Evolutionary conservation across 2,113 vertebrate species (phyloP), one percentile per base, ranked within the genome.

Genomic region (Halichoeres trimaculatus): DNA sequence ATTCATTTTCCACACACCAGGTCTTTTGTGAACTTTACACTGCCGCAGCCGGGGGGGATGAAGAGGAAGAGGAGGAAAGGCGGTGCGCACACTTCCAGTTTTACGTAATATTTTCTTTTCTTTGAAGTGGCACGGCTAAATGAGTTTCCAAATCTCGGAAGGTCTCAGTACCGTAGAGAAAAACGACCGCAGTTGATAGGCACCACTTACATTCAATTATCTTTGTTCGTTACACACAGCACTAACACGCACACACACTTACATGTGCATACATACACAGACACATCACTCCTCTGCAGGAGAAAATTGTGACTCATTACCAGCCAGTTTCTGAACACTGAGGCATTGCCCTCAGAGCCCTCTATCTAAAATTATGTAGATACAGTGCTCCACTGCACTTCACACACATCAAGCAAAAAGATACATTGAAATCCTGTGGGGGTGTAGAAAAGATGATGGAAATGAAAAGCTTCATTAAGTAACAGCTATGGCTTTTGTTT

Each of bases 191-290:
- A 76, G 73, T 70, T 80, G 78, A 90, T 81, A 84, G 79, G 82
- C 71, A 83, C 76, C 74, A 85, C 83, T 89, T 87, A 83, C 80
- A 88, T 90, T 86, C 77, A 90, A 88, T 89, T 89, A 87, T 86
- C 76, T 81, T 73, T 79, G 70, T 79, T 76, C 47, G 60, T 45
- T 72, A 72, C 78, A 66, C 51, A 26, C 17, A 64, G 53, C 45
- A 54, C 23, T 19, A 13, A 50, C 50, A 48, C 48, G 34, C 56
- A 52, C 24, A 62, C 34, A 48, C 57, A 70, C 48, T n/a, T 52
- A 56, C 34, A 52, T 54, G 60, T 50, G 23, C 36, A 24, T 47
- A 57, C 54, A 22, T 26, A 35, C 61, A 35, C 41, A 63, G 51
- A 52, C 38, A 54, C 40, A 1, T 72, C 79, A 50, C 67, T 81